These are phyloP conservation scores for Spodoptera exigua DNA, from an alignment of 2,888 invertebrate genomes.

Conservation along the genomic window DNA sequence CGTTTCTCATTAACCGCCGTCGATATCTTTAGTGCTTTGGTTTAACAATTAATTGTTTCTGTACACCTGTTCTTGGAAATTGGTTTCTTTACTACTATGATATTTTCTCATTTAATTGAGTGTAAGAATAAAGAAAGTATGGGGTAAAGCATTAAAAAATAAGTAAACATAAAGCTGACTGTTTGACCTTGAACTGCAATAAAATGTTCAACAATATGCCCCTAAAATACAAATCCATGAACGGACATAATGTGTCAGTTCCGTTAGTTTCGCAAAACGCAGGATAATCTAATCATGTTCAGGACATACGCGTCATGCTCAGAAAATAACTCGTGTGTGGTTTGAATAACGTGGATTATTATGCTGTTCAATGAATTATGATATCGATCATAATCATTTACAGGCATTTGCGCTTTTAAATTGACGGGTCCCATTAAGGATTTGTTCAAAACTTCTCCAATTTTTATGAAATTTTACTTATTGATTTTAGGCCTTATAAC, in stretches of 20 bases:
- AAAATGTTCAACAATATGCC: slow-evolving; percentile 13
- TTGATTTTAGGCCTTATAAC: neutral
- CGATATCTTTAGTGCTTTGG: too few species aligned
- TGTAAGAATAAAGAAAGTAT: too few species aligned
- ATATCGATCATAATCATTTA: slow-evolving; percentile 3
- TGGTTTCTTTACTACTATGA: too few species aligned
- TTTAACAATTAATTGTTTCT: too few species aligned
- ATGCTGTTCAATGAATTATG: slow-evolving; percentile 28
- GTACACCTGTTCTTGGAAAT: too few species aligned
- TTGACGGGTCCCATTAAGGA: too few species aligned
- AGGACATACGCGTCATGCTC: slow-evolving; percentile 66
- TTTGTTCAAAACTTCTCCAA: too few species aligned
- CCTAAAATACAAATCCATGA: slow-evolving; percentile 35
- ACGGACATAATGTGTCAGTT: slow-evolving; percentile 42
- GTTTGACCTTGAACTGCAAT: slow-evolving; percentile 10
- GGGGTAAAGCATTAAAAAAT: too few species aligned
- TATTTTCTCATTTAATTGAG: too few species aligned
- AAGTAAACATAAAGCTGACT: too few species aligned
- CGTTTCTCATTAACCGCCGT: too few species aligned
- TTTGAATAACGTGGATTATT: slow-evolving; percentile 22
- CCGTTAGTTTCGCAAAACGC: slow-evolving; percentile 56
- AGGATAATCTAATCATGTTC: slow-evolving; percentile 75
- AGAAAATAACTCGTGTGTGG: slow-evolving; percentile 56
- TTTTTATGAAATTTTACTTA: neutral
- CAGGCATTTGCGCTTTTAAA: too few species aligned